Percentiles rank a stretch among this genome's conserved stretches.
Evolutionary conservation across 1,140 invertebrate genomes (phyloP).

Genomic region (Macrotrachela quadricornifera): DNA sequence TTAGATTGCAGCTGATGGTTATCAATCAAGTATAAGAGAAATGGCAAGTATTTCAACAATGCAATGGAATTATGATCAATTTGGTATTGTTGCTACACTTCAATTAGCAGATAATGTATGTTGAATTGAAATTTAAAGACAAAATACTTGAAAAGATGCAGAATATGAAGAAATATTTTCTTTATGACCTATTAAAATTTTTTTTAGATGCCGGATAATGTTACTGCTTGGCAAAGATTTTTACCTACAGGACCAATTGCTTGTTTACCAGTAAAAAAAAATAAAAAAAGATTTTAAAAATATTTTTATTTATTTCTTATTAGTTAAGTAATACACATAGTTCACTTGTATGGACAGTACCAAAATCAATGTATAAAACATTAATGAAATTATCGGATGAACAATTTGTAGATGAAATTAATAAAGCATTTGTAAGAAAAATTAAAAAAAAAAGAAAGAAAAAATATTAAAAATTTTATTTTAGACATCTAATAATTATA

Average conservation of each 20-base stretch:
- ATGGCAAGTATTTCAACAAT: slow-evolving; percentile 55
- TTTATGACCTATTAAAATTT: no score
- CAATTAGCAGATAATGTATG: slow-evolving; percentile 40
- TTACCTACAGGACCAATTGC: slow-evolving; percentile 70
- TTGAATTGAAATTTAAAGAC: background rate
- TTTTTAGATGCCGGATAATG: slow-evolving; percentile 46
- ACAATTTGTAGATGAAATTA: slow-evolving; percentile 67
- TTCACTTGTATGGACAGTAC: slow-evolving; percentile 75
- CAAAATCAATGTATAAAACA: slow-evolving; percentile 44
- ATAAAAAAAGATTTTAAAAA: background rate
- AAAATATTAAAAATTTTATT: no score
- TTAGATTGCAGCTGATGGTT: slow-evolving; percentile 72
- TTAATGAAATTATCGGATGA: slow-evolving; percentile 46
- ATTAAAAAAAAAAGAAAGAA: slow-evolving; percentile 8
- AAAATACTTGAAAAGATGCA: background rate
- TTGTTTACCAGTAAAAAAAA: slow-evolving; percentile 50
- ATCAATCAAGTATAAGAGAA: slow-evolving; percentile 57
- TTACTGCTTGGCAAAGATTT: slow-evolving; percentile 83
- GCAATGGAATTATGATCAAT: slow-evolving; percentile 61
- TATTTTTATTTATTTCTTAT: background rate
- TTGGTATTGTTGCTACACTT: slow-evolving; percentile 68
- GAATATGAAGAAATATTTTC: no score
- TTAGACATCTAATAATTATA: no score
- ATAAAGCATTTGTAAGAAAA: slow-evolving; percentile 60
- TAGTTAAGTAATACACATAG: background rate